These are phyloP conservation scores for Eospalax fontanierii DNA, from an alignment of 2,797 vertebrate genomes.

Conservation along the genomic window DNA sequence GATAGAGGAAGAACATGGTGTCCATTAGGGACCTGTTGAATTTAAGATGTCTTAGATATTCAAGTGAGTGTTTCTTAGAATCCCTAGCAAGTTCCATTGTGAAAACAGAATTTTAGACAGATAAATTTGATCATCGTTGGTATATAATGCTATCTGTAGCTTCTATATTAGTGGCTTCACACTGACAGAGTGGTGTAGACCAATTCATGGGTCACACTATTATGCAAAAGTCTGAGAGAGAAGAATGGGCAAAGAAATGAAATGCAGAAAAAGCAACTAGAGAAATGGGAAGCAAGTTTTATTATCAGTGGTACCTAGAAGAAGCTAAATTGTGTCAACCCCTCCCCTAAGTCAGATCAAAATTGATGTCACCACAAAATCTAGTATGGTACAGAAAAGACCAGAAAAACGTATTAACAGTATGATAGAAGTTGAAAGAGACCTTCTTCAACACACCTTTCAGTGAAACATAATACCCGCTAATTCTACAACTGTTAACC, in stretches of 20 bases:
- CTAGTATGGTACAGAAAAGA: not conserved
- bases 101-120: not conserved
- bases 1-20: not conserved
- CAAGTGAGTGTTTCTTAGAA: not conserved
- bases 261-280: not conserved
- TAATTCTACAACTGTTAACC: slow-evolving; percentile 26
- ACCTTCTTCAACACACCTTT: not conserved
- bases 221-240: not conserved
- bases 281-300: not conserved
- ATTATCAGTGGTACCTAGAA: not conserved
- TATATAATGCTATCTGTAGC: not conserved
- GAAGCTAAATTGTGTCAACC: not conserved
- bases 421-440: not conserved
- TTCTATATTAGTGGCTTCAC: not conserved
- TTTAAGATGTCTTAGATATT: not conserved
- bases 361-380: not conserved
- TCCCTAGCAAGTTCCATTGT: not conserved
- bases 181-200: not conserved
- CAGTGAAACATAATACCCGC: not conserved
- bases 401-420: not conserved
- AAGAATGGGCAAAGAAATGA: not conserved
- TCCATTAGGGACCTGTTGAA: not conserved
- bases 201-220: not conserved
- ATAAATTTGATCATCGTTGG: not conserved
- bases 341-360: not conserved